Evolutionary conservation across 2,797 vertebrate genomes (phyloP), one percentile per base, ranked within the genome.

Genomic region (Pogoniulus pusillus): DNA sequence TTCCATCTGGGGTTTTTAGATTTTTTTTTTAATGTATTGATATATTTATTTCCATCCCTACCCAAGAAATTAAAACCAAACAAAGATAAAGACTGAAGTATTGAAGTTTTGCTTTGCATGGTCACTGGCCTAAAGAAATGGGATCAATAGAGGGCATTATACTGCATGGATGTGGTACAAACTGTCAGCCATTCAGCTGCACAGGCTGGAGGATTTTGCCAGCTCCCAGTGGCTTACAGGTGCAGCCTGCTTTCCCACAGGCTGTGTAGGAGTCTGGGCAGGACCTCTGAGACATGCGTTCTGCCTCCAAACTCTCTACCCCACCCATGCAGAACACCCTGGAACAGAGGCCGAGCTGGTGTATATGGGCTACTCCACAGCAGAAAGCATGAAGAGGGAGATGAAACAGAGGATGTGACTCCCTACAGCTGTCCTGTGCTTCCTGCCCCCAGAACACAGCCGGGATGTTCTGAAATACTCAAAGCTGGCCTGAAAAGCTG

Each of bases 321-420:
- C 5, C 14, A 12, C 16, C 4, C 10, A 4, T 1, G 2, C 23
- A n/a, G 35, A 51, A 49, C 17, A 43, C n/a, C 5, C 8, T 41
- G 26, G 19, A 59, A n/a, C 23, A 76, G 57, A 79, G 34, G 4
- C 58, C 39, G 24, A 16, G 39, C 37, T 75, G 45, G 8, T n/a
- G 8, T 23, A 63, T 66, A 49, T 7, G 6, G 15, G 39, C 9
- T 39, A 5, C 16, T 16, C 34, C 41, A 30, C 5, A 16, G 19
- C 1, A 26, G 2, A 59, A 47, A 55, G 19, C 0, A 0, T 34
- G 15, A 37, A 59, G 70, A 27, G 3, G 8, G 51, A 79, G 4
- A 69, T 4, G n/a, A 58, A 76, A 51, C 8, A 51, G 19, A 37
- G 20, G 18, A 22, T 32, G 19, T 66, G 47, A 13, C 47, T 35